Evolutionary conservation across 2,888 invertebrate genomes (phyloP), one percentile per base, ranked within the genome.

Genomic region (Conomelus anceps): DNA sequence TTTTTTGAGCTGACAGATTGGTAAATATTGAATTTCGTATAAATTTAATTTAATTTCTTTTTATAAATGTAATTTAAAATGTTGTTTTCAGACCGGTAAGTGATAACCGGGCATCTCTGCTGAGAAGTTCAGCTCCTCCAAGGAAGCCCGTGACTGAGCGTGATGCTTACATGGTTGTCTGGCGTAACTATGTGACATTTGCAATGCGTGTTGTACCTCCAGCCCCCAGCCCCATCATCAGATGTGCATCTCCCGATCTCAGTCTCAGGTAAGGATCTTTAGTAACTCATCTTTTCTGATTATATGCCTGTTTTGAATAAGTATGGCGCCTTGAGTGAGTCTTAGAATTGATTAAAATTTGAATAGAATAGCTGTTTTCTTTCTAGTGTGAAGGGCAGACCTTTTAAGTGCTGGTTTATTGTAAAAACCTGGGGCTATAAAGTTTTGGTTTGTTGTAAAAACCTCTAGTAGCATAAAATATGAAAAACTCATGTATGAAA

Each of bases 171-270:
- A 96, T 99, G 95, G 98, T 98, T 93, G 95, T 99, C 23, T 99
- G 99, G 99, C 97, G 98, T 93, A 99, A 99, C 94, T 99, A 99
- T 94, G 96, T 99, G 92, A 98, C 98, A 22, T 97, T 99, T 94
- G 98, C 98, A 9, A 99, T 99, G 94, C 96, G 98, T 89, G 97
- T 99, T 86, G 98, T 99, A 6, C 99, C 99, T 17, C 97, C 98
- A 23, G 96, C 97, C 90, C 97, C 97, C 0, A 97, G 96, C 92
- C 97, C 97, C 0, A 95, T 98, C 34, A 95, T 98, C 88, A 95
- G 98, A 89, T 98, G 98, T 93, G 98, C 98, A 34, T 98, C 98
- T 91, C 98, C 98, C 0, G 98, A 98, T 94, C 94, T 98, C 85
- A 98, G 97, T 93, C 94, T 98, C 92, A 98, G 98, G 98, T 98